Evolutionary conservation across 1,140 invertebrate species (phyloP), one percentile per base, ranked within the genome.

Genomic region (Ostrea denselamellosa): DNA sequence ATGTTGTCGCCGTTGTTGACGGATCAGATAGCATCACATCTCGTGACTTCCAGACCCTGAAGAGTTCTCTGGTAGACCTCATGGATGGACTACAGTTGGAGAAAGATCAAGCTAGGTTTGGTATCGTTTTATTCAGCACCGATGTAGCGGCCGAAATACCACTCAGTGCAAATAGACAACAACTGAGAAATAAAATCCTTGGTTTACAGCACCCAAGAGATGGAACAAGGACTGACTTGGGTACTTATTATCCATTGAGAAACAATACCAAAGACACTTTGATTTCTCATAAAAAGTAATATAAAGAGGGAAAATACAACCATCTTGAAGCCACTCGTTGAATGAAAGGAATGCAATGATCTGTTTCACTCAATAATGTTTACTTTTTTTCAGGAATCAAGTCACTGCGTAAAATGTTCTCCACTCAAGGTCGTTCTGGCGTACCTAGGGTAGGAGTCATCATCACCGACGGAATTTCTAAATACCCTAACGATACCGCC

Each of bases 401-500:
- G 25, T 85, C 71, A 14, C 88, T 88, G 85, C 83, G 85, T 0
- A 82, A 89, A 28, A 90, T 89, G 82, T 87, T 89, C 25, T 53
- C 53, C 4, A 68, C 19, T 5, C 83, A 89, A 51, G 88, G 87
- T 12, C 81, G 91, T 14, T 65, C 77, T 53, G 86, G 86, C 22
- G 90, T 90, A 14, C 87, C 89, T 4, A 88, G 87, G 52, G 87
- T 91, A 0, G 90, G 86, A 51, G 88, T 92, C 5, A 88, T 92
- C 25, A 90, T 92, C 56, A 92, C 91, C 19, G 91, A 92, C 62
- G 90, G 91, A 0, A 87, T 88, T 14, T 90, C 89, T 0, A 90
- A 88, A 52, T 71, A 89, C 44, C 88, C 88, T 19, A 83, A 44
- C 17, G 62, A 87, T 52, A 90, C 89, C 2, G 81, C 88, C 7